Evolutionary conservation across 2,888 invertebrate species (phyloP).

Genomic region (Lypha dubia): DNA sequence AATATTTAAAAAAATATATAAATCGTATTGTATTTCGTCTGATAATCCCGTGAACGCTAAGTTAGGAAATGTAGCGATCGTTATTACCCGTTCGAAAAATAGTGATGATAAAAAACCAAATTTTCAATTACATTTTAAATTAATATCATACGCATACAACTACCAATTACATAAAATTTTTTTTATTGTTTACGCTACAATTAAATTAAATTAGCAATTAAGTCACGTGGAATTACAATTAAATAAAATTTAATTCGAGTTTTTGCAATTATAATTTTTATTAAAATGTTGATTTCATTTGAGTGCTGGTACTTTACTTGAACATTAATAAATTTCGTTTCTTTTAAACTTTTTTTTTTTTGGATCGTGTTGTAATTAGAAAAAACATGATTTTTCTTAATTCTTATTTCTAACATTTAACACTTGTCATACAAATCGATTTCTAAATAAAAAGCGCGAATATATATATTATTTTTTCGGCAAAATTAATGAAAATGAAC

Average conservation of each 20-base stretch:
- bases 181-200: background rate
- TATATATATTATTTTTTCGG: slow-evolving; percentile 32
- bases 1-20: no score
- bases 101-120: no score
- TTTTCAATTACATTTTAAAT: background rate
- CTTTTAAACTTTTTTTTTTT: background rate
- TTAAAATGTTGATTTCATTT: background rate
- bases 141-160: no score
- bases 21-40: no score
- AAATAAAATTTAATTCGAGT: background rate
- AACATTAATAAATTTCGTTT: background rate
- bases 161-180: no score
- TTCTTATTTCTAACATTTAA: slow-evolving; percentile 32
- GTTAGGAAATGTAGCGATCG: no score
- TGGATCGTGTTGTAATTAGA: background rate
- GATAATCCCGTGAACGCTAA: no score
- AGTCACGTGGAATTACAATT: background rate
- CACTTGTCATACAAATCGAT: slow-evolving; percentile 41
- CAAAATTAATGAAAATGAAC: slow-evolving; percentile 40
- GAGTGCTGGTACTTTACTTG: background rate
- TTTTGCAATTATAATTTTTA: background rate
- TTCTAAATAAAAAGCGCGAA: slow-evolving; percentile 48
- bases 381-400: slow-evolving; percentile 3
- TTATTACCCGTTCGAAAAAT: no score
- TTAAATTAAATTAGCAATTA: background rate